These are phyloP conservation scores for Hetaerina americana DNA, from an alignment of 1,140 invertebrate genomes.

Conservation along the genomic window DNA sequence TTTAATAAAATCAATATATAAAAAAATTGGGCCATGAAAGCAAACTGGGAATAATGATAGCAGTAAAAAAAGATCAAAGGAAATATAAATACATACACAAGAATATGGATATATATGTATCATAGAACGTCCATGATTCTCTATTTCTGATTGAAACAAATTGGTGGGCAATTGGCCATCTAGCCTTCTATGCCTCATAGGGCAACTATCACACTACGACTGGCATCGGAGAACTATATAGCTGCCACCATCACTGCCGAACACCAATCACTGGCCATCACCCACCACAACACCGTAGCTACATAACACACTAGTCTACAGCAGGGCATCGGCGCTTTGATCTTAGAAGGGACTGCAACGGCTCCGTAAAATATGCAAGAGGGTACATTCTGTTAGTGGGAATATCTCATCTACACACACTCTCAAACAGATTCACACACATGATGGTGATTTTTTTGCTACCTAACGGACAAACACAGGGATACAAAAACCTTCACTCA, in stretches of 20 bases:
- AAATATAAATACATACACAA: conserved; percentile 1
- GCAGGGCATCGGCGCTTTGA: not conserved
- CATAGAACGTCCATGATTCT: not conserved
- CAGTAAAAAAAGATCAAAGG: not conserved
- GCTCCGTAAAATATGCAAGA: not conserved
- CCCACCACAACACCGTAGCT: not conserved
- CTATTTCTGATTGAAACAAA: not conserved
- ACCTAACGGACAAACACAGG: no score
- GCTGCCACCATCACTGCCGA: not conserved
- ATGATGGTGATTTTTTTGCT: not conserved
- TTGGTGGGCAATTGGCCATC: not conserved
- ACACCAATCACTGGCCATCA: not conserved
- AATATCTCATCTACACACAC: not conserved
- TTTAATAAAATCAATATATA: not conserved
- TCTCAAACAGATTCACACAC: not conserved
- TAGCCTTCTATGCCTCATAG: not conserved
- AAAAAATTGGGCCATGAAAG: not conserved
- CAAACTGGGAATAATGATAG: no score
- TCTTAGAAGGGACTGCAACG: not conserved
- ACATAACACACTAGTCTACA: not conserved
- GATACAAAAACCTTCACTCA: no score
- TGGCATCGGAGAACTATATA: not conserved
- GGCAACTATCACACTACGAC: not conserved
- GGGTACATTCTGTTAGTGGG: not conserved
- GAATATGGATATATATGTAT: not conserved